Percentiles rank a stretch among this genome's conserved stretches.
These are phyloP conservation scores for Botia almorhae DNA, from an alignment of 2,797 vertebrate species.

Conservation along the genomic window DNA sequence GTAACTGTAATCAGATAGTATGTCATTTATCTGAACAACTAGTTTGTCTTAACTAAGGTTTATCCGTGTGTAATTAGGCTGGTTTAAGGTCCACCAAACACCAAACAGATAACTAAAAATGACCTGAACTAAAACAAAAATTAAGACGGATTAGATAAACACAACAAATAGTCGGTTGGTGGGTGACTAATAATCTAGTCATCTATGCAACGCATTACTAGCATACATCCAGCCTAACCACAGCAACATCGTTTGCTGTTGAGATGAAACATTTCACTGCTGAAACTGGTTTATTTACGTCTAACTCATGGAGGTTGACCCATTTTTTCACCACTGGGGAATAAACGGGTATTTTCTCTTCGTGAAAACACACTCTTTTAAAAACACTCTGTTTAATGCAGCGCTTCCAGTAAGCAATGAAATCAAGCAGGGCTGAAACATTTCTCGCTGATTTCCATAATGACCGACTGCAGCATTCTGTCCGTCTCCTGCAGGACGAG, in stretches of 20 bases:
- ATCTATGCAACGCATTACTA: no score
- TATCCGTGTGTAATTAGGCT: no score
- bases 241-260: slow-evolving; percentile 42
- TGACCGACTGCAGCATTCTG: not conserved
- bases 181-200: no score
- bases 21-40: no score
- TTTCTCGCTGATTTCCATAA: slow-evolving; percentile 13
- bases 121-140: no score
- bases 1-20: not conserved
- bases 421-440: no score
- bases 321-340: slow-evolving; percentile 51
- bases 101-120: no score
- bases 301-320: slow-evolving; percentile 52
- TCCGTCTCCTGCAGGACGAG: slow-evolving; percentile 82
- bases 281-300: slow-evolving; percentile 56
- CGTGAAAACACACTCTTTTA: slow-evolving; percentile 20
- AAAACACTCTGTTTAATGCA: slow-evolving; percentile 8
- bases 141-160: no score
- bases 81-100: no score
- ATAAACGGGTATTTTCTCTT: slow-evolving; percentile 52
- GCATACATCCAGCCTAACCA: slow-evolving; percentile 14
- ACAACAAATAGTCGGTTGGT: no score
- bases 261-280: slow-evolving; percentile 47
- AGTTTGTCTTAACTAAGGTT: no score
- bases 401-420: no score